Evolutionary conservation across 2,888 invertebrate genomes (phyloP).

Genomic region (Sympetrum striolatum): DNA sequence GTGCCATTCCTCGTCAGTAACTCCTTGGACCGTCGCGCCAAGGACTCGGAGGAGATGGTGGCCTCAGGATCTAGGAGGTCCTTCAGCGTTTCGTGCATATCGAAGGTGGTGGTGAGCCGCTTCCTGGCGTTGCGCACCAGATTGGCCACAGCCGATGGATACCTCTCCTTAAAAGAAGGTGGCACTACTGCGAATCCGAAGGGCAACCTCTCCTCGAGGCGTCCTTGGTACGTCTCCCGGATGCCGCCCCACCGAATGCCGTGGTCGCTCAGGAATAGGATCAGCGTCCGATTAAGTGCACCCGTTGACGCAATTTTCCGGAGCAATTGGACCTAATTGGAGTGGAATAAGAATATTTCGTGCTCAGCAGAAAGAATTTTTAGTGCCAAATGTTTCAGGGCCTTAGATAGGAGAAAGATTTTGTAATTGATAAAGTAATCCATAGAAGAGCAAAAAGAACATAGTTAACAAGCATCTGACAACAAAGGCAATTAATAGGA

Average conservation of each 20-base stretch:
- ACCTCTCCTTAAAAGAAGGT: slow-evolving; percentile 70
- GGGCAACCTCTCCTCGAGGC: slow-evolving; percentile 87
- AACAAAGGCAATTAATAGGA: no score
- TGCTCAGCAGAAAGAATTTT: no score
- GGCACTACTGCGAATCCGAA: slow-evolving; percentile 79
- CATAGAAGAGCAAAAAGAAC: no score
- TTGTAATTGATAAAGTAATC: no score
- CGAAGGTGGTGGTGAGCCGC: slow-evolving; percentile 83
- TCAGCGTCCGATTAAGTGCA: slow-evolving; percentile 70
- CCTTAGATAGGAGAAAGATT: no score
- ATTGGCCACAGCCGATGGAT: slow-evolving; percentile 69
- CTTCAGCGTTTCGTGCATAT: slow-evolving; percentile 78
- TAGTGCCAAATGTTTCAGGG: no score
- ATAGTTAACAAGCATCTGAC: no score
- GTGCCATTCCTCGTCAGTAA: background rate
- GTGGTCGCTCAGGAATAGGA: slow-evolving; percentile 84
- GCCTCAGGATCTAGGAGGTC: slow-evolving; percentile 67
- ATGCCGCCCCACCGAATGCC: slow-evolving; percentile 88
- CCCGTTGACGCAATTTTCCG: slow-evolving; percentile 60
- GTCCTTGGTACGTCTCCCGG: slow-evolving; percentile 76
- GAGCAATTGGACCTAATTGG: background rate
- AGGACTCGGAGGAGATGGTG: background rate
- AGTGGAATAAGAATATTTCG: no score
- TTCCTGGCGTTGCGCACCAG: slow-evolving; percentile 68
- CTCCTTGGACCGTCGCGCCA: background rate